Base-by-base conservation (phyloP, 2,797 vertebrate species). In the Poliocrania exsul region DNA sequence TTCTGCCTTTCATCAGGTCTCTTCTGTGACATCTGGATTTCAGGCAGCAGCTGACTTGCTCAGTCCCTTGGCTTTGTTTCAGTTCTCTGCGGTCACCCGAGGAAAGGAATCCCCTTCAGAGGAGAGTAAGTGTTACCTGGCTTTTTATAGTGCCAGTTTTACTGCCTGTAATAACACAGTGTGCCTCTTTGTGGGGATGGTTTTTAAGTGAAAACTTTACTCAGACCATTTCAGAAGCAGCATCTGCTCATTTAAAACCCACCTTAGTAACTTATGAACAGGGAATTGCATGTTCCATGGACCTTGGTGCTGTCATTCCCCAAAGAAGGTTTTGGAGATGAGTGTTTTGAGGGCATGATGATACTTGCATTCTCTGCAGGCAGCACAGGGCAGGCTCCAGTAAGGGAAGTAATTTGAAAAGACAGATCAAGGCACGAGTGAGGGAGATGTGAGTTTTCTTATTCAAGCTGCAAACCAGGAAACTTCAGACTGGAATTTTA, bases 31-130 rank as follows among this genome's bases (percentile, higher is more conserved):
- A 5, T 97, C 98, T 33, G 98, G 98, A 5, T 97, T 98, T 67
- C 97, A 95, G 69, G 97, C 98, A 54, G 97, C 98, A 14, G 81
- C 95, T 7, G 98, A 99, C 92, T 98, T 99, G 92, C 98, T 99
- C 96, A 99, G 97, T 93, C 99, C 99, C 5, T 44, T 98, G 71
- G 98, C 99, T 67, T 97, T 99, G 79, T 99, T 99, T 96, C 97
- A 94, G 56, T 99, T 99, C 95, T 98, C 98, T 12, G 99, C 99
- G 6, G 97, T 99, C 16, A 98, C 97, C 29, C 98, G 96, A 57
- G 97, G 98, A 91, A 98, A 97, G 78, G 98, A 98, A 11, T 97
- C 98, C 7, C 98, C 98, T 57, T 93, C 98, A 7, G 88, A 94
- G 92, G 92, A 98, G 61, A 97, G 99, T 99, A 96, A 98, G 99